Evolutionary conservation across 2,888 invertebrate genomes (phyloP), one percentile per base, ranked within the genome.

Genomic region (Adelphocoris suturalis): DNA sequence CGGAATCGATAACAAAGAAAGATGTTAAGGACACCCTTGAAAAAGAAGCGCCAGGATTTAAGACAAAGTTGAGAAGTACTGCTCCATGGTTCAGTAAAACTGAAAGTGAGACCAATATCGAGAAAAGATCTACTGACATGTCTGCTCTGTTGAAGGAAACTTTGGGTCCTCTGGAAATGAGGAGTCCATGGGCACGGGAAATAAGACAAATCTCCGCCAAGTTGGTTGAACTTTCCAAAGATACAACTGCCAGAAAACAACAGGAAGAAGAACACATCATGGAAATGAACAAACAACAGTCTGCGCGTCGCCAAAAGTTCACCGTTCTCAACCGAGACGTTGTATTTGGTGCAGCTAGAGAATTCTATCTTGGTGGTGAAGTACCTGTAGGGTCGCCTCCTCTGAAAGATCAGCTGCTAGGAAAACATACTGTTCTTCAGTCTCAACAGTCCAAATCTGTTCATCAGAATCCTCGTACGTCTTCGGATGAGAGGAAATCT

Each of bases 91-190:
- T 91, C 87, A 91, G 91, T 27, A 90, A 90, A 47, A 85, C 85
- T 37, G 90, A 85, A 27, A 80, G 27, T 7, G 46, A 68, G 14
- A 37, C 23, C 55, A 89, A 48, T 27, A 95, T 96, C 82, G 96
- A 96, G 92, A 94, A 97, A 90, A 94, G 97, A 92, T 96, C 97
- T 1, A 97, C 97, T 0, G 97, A 97, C 92, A 96, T 97, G 92
- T 95, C 95, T 11, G 96, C 95, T 92, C 94, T 96, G 92, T 93
- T 96, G 0, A 91, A 91, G n/a, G 90, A 91, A 84, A 90, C 90
- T 47, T 90, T 91, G 68, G 91, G 91, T 68, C 90, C 91, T 11
- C 90, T 90, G 46, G 90, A 90, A 61, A 19, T 68, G 23, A 82
- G 89, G 9, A 92, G 93, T 92, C 88, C 76, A 11, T 94, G 97